Evolutionary conservation across 2,888 invertebrate genomes (phyloP), one percentile per base, ranked within the genome.

Genomic region (Tipula lateralis): DNA sequence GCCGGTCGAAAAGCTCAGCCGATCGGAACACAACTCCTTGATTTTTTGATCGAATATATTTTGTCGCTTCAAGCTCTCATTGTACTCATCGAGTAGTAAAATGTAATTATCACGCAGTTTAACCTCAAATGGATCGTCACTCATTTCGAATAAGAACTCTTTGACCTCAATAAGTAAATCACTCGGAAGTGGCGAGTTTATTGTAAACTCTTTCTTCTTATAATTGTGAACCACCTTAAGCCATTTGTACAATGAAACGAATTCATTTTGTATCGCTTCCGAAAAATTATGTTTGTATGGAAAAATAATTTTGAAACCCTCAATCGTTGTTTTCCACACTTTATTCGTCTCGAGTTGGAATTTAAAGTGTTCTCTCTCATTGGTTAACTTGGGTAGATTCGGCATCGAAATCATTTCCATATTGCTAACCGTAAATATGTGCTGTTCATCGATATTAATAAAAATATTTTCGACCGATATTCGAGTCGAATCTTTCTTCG

Each of bases 41-140:
- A 96, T 95, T 91, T 97, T 97, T 24, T 95, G 94, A 87, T 98
- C 97, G 30, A 99, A 91, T 92, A 97, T 95, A 85, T 95, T 94
- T 86, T 95, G 93, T 24, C 99, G 92, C 88, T 97, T 97, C 87
- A 97, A 92, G 88, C 96, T 96, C 89, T 99, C 99, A 87, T 96
- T 94, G 88, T 97, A 97, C 89, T 99, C 99, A 88, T 99, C 99
- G 88, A 97, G 97, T 83, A 98, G 89, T 0, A 99, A 91, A 88
- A 98, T 98, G 89, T 97, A 99, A 89, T 99, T 99, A 87, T 99
- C 98, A 0, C 98, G 93, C 6, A 99, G 91, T 88, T 96, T 97
- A 2, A 99, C 97, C 91, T 99, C 99, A 88, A 99, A 99, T 0
- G 99, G 99, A 92, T 99, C 99, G 88, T 99, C 99, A 86, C 96